A percentile compares a stretch with the other conserved stretches of the same genome.
These are phyloP conservation scores for Athalia cordata DNA, from an alignment of 2,888 invertebrate species.

Conservation along the genomic window DNA sequence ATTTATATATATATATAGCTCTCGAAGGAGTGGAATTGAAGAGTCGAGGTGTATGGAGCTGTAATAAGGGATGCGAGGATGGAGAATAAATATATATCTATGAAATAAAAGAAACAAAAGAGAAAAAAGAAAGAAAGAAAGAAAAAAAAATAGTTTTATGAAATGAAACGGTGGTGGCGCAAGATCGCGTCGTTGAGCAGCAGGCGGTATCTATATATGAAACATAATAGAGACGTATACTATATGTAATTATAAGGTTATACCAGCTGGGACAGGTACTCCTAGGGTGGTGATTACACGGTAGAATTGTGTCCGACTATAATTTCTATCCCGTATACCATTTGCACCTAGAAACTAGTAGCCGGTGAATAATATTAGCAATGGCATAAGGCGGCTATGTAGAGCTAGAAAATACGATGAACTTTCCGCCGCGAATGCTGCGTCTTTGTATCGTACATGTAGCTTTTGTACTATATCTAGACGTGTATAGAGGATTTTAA, in stretches of 20 bases:
- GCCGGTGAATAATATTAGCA: slow-evolving; percentile 48
- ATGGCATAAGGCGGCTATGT: slow-evolving; percentile 39
- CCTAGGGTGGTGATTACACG: slow-evolving; percentile 58
- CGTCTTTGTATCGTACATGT: no score
- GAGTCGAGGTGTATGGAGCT: slow-evolving; percentile 19
- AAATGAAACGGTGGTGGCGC: slow-evolving; percentile 23
- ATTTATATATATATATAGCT: slow-evolving; percentile 1
- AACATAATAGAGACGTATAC: slow-evolving; percentile 61
- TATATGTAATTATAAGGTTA: slow-evolving; percentile 63
- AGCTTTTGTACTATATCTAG: no score
- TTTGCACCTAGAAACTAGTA: not conserved
- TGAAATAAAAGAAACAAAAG: not conserved
- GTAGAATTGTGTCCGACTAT: slow-evolving; percentile 60
- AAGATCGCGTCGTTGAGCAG: not conserved
- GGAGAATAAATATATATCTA: slow-evolving; percentile 2
- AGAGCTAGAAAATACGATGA: not conserved
- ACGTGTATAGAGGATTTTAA: slow-evolving; percentile 21
- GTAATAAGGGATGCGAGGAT: not conserved
- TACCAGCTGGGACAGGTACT: slow-evolving; percentile 43
- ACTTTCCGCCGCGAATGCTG: no score
- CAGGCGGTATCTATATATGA: slow-evolving; percentile 46
- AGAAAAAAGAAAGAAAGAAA: not conserved
- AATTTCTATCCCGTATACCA: slow-evolving; percentile 50
- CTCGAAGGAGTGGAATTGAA: not conserved
- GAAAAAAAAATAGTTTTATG: slow-evolving; percentile 8